Evolutionary conservation across 2,888 invertebrate genomes (phyloP).

Genomic region (Danaus chrysippus): DNA sequence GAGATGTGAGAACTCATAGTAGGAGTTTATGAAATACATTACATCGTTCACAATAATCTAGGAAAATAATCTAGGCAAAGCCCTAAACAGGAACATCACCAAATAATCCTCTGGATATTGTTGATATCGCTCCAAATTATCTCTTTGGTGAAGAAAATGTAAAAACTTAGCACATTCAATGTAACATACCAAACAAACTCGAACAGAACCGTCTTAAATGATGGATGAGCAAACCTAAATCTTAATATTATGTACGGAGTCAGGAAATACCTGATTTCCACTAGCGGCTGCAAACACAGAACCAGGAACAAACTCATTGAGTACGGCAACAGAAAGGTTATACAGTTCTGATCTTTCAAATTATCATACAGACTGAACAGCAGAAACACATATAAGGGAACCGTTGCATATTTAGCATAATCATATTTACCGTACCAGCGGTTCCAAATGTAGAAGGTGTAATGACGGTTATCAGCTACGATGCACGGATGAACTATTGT

Average conservation of each 20-base stretch:
- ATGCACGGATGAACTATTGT: slow-evolving; percentile 95
- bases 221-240: slow-evolving; percentile 77
- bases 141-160: slow-evolving; percentile 87
- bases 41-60: no score
- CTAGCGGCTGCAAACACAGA: slow-evolving; percentile 88
- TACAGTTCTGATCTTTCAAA: slow-evolving; percentile 67
- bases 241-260: slow-evolving; percentile 92
- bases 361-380: slow-evolving; percentile 78
- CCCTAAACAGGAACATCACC: slow-evolving; percentile 76
- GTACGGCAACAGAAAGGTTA: slow-evolving; percentile 80
- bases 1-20: no score
- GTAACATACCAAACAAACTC: slow-evolving; percentile 83
- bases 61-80: no score
- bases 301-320: slow-evolving; percentile 79
- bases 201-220: slow-evolving; percentile 64
- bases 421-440: slow-evolving; percentile 85
- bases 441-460: slow-evolving; percentile 97
- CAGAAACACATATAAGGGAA: slow-evolving; percentile 86
- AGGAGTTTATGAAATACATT: no score
- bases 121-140: slow-evolving; percentile 87
- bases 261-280: slow-evolving; percentile 98
- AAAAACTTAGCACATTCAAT: slow-evolving; percentile 85
- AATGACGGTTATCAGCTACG: slow-evolving; percentile 97
- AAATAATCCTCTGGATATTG: slow-evolving; percentile 90
- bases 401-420: slow-evolving; percentile 82